A percentile compares a stretch with the other conserved stretches of the same genome.
These are phyloP conservation scores for Mnemiopsis leidyi DNA, from an alignment of 37 sponge, comb jelly and placozoan species.

Conservation along the genomic window DNA sequence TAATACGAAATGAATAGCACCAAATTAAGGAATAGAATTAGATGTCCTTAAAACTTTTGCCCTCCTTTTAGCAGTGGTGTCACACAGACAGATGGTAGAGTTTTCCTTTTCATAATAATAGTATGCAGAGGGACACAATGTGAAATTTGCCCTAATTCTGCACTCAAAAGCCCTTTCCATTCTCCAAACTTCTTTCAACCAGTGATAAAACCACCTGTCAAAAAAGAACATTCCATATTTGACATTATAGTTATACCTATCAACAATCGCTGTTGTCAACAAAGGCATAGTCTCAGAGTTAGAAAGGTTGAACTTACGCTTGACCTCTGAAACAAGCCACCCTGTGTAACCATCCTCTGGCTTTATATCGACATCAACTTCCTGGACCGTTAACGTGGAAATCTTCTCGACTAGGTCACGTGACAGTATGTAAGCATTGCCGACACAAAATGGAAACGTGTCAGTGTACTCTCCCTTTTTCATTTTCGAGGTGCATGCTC, in stretches of 20 bases:
- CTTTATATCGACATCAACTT: not conserved
- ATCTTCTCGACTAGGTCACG: not conserved
- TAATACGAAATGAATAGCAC: no score
- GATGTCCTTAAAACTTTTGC: no score
- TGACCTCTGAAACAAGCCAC: not conserved
- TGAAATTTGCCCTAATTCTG: not conserved
- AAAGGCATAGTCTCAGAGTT: not conserved
- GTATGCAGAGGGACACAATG: not conserved
- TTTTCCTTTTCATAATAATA: not conserved
- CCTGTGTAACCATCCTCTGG: constrained; percentile 30
- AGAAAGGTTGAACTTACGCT: not conserved
- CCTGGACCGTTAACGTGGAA: not conserved
- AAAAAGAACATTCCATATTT: not conserved
- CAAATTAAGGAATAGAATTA: no score
- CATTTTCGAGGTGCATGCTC: not conserved
- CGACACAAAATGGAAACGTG: not conserved
- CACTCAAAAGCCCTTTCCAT: not conserved
- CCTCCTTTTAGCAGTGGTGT: no score
- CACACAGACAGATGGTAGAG: not conserved
- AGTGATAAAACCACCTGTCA: constrained; percentile 23
- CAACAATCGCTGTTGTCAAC: not conserved
- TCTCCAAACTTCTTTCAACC: not conserved
- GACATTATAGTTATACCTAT: no score
- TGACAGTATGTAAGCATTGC: constrained; percentile 31
- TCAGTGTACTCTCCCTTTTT: not conserved